Base-by-base conservation (phyloP, 2,797 vertebrate species). In the Sternarchorhynchus goeldii region DNA sequence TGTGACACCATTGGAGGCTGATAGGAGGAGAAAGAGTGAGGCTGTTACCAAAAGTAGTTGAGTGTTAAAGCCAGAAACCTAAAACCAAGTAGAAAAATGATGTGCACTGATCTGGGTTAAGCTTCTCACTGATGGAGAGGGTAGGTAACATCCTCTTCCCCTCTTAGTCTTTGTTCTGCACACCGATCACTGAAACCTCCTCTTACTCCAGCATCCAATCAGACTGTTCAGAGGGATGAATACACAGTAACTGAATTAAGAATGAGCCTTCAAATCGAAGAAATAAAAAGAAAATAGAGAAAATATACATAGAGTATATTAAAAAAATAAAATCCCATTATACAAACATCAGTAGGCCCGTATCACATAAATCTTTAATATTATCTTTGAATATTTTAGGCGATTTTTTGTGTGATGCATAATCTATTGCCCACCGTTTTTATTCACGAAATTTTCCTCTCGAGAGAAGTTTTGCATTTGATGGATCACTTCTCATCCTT, bases 151-250 rank as follows among this genome's bases (percentile, higher is more conserved):
- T 70, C 18, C 77, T 74, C 73, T 53, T 58, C 56, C 31, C 57
- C 67, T 68, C 31, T 45, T 70, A 32, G 34, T 20, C 45, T 12
- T n/a, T 45, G 41, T 71, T 77, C 76, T 78, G 77, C 75, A 76
- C 56, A 64, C 76, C 66, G 65, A 81, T 29, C 31, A 16, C 63
- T 58, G 71, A 73, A 81, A 75, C 85, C 83, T 77, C 85, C 85
- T 68, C 63, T 63, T 68, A 56, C 41, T 73, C 59, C 74, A 58
- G 75, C 60, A 39, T 58, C 84, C 77, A 81, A 77, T 82, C 73
- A 81, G 21, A 12, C 45, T 25, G 29, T 21, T 62, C 16, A 63
- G 6, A 55, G 12, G 60, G 25, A 45, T 72, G 67, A 58, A 71
- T 3, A n/a, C 59, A 62, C 55, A n/a, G 39, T 63, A 12, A 66